Conservation (phyloP, 1,140 invertebrate species). For the Mesaphorura yosii region DNA sequence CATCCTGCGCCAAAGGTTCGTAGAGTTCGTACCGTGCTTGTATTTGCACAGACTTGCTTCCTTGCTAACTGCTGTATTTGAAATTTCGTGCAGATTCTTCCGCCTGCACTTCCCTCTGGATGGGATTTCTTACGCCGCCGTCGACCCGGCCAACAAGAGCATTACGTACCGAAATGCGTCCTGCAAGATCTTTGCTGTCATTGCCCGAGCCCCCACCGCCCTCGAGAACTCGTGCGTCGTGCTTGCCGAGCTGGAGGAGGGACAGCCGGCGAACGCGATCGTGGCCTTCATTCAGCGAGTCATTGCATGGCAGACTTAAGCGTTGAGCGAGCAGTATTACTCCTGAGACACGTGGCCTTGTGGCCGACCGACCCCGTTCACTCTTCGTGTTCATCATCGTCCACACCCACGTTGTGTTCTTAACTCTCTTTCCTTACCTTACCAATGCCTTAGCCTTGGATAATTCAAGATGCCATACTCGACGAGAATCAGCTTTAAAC, state of each 20-base stretch:
- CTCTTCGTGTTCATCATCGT: too few species aligned
- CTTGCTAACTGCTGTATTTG: too few species aligned
- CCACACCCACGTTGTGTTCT: too few species aligned
- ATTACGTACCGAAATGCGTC: conserved; percentile 19
- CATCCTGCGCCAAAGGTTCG: conserved; percentile 25
- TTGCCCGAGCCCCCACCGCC: conserved; percentile 14
- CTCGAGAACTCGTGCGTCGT: conserved; percentile 26
- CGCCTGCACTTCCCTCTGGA: conserved; percentile 23
- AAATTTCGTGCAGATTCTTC: conserved; percentile 24
- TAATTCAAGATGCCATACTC: too few species aligned
- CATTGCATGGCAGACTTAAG: conserved; percentile 20
- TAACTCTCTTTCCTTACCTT: too few species aligned
- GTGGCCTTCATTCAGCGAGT: conserved; percentile 27
- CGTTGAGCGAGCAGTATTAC: neutral
- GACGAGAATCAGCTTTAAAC: too few species aligned
- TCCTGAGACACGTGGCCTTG: too few species aligned
- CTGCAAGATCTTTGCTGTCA: conserved; percentile 17
- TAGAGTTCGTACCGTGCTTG: too few species aligned
- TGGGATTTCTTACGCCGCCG: conserved; percentile 21
- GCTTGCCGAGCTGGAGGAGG: conserved; percentile 25
- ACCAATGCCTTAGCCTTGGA: too few species aligned
- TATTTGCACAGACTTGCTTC: too few species aligned
- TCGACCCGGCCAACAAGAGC: conserved; percentile 16
- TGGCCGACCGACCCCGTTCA: too few species aligned
- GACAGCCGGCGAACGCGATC: conserved; percentile 29